Evolutionary conservation across 2,888 invertebrate species (phyloP).

Genomic region (Caenorhabditis sp.): DNA sequence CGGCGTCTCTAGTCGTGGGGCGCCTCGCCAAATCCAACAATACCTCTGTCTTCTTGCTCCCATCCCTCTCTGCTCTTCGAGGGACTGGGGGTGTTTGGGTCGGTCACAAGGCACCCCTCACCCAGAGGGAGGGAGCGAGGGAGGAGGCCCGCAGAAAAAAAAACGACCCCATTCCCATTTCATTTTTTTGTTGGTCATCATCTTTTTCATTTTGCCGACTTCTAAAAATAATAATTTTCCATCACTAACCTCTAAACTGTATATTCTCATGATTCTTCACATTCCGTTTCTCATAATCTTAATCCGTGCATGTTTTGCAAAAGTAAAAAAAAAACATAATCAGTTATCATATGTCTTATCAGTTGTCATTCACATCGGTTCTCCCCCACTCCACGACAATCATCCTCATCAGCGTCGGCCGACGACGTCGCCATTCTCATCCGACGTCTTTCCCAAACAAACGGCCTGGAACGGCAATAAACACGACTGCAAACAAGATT

Average conservation of each 20-base stretch:
- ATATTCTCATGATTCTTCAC: neutral
- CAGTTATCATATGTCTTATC: constrained; percentile 38
- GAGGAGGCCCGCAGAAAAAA: constrained; percentile 8
- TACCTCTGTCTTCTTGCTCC: constrained; percentile 58
- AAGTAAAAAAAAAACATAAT: constrained; percentile 9
- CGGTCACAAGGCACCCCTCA: constrained; percentile 64
- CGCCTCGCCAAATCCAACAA: constrained; percentile 61
- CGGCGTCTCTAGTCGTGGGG: constrained; percentile 55
- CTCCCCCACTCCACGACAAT: constrained; percentile 13
- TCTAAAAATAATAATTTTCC: too few relatives aligned
- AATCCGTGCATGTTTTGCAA: constrained; percentile 34
- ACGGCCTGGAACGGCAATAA: constrained; percentile 51
- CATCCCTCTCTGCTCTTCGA: constrained; percentile 29
- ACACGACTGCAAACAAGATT: constrained; percentile 50
- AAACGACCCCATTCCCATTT: constrained; percentile 39
- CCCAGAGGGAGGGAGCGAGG: constrained; percentile 18
- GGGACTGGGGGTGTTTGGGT: constrained; percentile 60
- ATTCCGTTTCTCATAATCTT: constrained; percentile 20
- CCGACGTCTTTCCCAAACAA: constrained; percentile 28
- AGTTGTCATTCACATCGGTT: constrained; percentile 22
- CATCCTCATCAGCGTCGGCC: constrained; percentile 21
- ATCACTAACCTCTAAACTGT: too few relatives aligned
- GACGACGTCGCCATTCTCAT: neutral
- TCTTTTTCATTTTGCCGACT: neutral
- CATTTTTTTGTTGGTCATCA: constrained; percentile 2